Evolutionary conservation across 2,888 invertebrate genomes (phyloP), one percentile per base, ranked within the genome.

Genomic region (Eledona agricola): DNA sequence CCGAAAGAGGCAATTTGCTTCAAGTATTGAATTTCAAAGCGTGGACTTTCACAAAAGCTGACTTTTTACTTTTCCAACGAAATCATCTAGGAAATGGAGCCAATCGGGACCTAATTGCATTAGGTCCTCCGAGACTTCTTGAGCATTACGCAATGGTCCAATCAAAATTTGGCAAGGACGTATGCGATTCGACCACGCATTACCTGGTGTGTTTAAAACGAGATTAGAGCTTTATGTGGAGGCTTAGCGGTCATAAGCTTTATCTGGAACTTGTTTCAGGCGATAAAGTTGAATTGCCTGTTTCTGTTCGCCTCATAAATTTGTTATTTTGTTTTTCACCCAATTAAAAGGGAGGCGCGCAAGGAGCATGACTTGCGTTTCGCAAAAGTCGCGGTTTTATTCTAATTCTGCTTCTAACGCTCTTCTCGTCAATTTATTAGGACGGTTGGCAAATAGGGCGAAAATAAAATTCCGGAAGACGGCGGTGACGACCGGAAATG

Each of bases 401-500:
- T 45, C 25, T 25, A 45, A 32, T 32, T 1, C 11, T 13, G 6
- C 19, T 22, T 42, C 3, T 29, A 20, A 19, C 11, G 31, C 22
- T 42, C 29, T 42, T 31, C 29, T 28, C 26, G 16, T 7, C 31
- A 12, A 31, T 42, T 42, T 42, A 42, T 42, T 42, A 31, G 5
- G 42, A 29, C 29, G 34, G 11, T 34, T 34, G 45, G 34, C 29
- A 45, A 32, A 20, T 23, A n/a, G 45, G 17, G 20, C 22, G 25
- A 23, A 25, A 45, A 45, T 43, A 43, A 38, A 50, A 50, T 22
- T 10, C 28, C 16, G 32, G 37, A 29, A 51, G 31, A 32, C 26
- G 32, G 31, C 7, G 23, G 28, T 29, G 16, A 43, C 10, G 17
- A 35, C 15, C 34, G 35, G 34, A 40, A 37, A 29, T 19, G 25